Evolutionary conservation across 2,888 invertebrate species (phyloP), one percentile per base, ranked within the genome.

Genomic region (Malachius bipustulatus): DNA sequence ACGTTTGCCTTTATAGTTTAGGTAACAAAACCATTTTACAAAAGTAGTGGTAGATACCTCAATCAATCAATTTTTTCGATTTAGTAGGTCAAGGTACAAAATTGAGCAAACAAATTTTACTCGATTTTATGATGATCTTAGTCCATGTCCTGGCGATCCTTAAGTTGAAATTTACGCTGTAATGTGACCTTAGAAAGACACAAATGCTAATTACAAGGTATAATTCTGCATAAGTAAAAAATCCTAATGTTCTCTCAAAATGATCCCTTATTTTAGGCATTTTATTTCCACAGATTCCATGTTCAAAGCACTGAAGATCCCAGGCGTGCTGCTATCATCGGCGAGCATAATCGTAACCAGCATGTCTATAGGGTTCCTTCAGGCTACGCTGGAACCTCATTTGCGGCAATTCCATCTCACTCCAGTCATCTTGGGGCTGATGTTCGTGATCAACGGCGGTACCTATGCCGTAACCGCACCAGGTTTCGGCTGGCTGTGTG

Each of bases 381-480:
- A 87, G 56, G 89, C 91, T 0, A 90, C 90, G 0, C 65, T 93
- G 13, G 87, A 90, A 48, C 85, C 84, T 0, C 91, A 91, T 65
- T 66, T 93, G n/a, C 59, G 82, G 43, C 63, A 75, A 68, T 83
- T 83, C 53, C 47, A 70, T 2, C 64, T 85, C 39, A 70, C 77
- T 0, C 79, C 82, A 0, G 70, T 83, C 30, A 56, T 79, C 8
- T 61, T 82, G 43, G 87, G 87, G 0, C 58, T 83, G 33, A 80
- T 88, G 74, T 89, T 88, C 54, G 76, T 88, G 28, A 81, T 87
- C 46, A 85, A 82, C 55, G 85, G 87, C 2, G 83, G 79, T 0
- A 69, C 77, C 6, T 88, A 88, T 58, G 87, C 85, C 0, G 35
- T 78, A 1, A 78, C 81, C 0, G 84, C 87, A 0, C 87, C 88